Evolutionary conservation across 2,888 invertebrate genomes (phyloP), one percentile per base, ranked within the genome.

Genomic region (Trichogramma evanescens): DNA sequence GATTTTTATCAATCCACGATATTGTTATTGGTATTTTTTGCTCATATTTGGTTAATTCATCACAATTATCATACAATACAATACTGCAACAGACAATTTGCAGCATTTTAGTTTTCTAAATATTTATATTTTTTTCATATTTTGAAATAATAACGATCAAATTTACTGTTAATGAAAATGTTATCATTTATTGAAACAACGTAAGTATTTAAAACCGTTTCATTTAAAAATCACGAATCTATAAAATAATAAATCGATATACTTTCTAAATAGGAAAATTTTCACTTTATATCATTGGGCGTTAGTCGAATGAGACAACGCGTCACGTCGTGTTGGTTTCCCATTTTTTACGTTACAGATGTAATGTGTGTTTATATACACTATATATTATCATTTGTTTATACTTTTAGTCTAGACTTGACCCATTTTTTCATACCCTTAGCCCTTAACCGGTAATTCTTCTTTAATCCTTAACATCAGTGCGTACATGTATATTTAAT

Each of bases 341-440:
- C 10, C 48, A 48, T 44, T 56, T 58, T 46, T 38, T 54, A 10
- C 52, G 54, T 57, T 54, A 56, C 58, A 65, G 53, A 48, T 56
- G 41, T 54, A 9, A 65, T 54, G 50, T 55, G 59, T 61, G 61
- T 63, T 58, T 58, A 59, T 67, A 66, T 58, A 56, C 57, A 51
- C 26, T 26, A 26, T 26, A 26, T 26, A 26, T 53, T 60, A 3
- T 56, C 50, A 52, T 3, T 54, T 56, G 49, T 50, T 61, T 65
- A 64, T 58, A 61, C 62, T 50, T 52, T 51, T 54, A 58, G 46
- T 54, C 58, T 61, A 51, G 40, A 54, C 54, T 57, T 56, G 57
- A 8, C 59, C 57, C 48, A 46, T 50, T 43, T 56, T 53, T 59
- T 56, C 46, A 56, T 58, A 55, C 61, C 53, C 45, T 41, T 50